A percentile compares a stretch with the other conserved stretches of the same genome.
These are phyloP conservation scores for Scalopus aquaticus DNA, from an alignment of 2,113 vertebrate species.

Conservation along the genomic window DNA sequence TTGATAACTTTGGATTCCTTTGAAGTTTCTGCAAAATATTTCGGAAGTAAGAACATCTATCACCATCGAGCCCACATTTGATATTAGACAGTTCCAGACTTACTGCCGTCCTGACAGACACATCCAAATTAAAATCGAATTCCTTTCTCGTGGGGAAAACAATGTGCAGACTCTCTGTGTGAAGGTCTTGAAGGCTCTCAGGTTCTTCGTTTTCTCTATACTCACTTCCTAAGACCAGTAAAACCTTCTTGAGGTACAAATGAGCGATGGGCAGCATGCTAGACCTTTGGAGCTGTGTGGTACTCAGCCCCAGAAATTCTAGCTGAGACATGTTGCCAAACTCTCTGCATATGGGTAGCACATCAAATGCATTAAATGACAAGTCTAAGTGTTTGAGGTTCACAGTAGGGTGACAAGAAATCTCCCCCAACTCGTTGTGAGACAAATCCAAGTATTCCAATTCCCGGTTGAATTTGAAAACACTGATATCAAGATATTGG, in stretches of 20 bases:
- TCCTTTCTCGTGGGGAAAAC: conserved; percentile 63
- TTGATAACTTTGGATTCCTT: conserved; percentile 64
- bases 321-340: conserved; percentile 85
- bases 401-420: conserved; percentile 79
- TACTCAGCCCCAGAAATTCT: conserved; percentile 87
- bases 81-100: conserved; percentile 84
- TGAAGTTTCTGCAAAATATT: conserved; percentile 51
- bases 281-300: conserved; percentile 77
- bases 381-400: conserved; percentile 88
- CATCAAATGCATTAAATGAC: conserved; percentile 86
- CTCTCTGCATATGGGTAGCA: conserved; percentile 86
- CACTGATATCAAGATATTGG: conserved; percentile 78
- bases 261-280: conserved; percentile 83
- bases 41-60: conserved; percentile 42
- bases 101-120: conserved; percentile 82
- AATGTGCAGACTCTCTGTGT: conserved; percentile 84
- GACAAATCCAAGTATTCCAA: conserved; percentile 91
- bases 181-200: conserved; percentile 82
- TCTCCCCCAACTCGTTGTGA: conserved; percentile 87
- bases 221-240: conserved; percentile 83
- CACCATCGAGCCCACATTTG: conserved; percentile 63
- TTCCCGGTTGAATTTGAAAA: conserved; percentile 86
- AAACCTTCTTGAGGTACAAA: conserved; percentile 82
- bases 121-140: conserved; percentile 76
- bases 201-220: conserved; percentile 85